Base-by-base conservation (phyloP, 2,888 invertebrate species). In the Melinaea menophilus region DNA sequence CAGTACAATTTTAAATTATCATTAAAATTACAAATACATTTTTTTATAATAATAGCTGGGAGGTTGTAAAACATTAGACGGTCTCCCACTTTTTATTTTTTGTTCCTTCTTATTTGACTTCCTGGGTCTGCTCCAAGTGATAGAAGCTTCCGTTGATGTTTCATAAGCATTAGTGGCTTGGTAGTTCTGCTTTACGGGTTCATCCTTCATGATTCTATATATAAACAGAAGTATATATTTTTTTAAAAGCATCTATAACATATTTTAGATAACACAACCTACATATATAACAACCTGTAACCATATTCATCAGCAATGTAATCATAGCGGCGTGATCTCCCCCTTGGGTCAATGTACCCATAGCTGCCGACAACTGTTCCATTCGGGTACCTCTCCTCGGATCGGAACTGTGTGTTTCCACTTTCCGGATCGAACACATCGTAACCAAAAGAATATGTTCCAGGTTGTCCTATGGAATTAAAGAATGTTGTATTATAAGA, bases 301-400 rank as follows among this genome's bases (percentile, higher is more conserved):
- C 95, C 95, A 4, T 79, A 80, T 11, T 91, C 80, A 79, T 95
- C 95, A 2, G 95, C 94, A 2, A 93, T 78, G 73, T 95, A 95
- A 71, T 90, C 87, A 46, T 93, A 94, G 7, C 93, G 84, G 62
- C 92, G 92, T 0, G 93, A 85, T 57, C 81, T 89, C 1, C 95
- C 95, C 71, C 92, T 91, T 0, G 94, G 91, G 62, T 94, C 92
- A 2, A 94, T 79, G 74, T 93, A 94, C 0, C 95, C 95, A 76
- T 95, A 95, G 70, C 93, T 93, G 3, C 96, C 96, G 0, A 90
- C 86, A 0, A 95, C 93, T 3, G 95, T 94, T 31, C 95, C 95
- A 79, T 95, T 95, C 0, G 92, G 80, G 67, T 92, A 92, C 45
- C 94, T 90, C 71, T 94, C 93, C 77, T 96, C 96, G 59, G 92